phyloP scores from a whole-genome alignment of 2,113 vertebrate genomes.

The Psittacus erithacus region DNA sequence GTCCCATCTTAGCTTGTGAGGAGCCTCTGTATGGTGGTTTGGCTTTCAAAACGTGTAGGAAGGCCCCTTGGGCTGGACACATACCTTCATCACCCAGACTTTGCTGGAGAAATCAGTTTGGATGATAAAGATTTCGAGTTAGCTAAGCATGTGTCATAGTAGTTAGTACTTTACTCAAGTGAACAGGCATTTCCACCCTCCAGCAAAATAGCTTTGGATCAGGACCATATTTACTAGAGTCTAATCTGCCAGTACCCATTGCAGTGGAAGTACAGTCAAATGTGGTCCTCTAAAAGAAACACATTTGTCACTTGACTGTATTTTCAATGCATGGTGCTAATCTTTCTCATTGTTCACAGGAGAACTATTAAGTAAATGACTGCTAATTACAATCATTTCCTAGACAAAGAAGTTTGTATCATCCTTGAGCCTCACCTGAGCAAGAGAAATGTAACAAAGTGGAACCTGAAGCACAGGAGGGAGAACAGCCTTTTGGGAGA shows the following conservation, averaged over 20 bases:
- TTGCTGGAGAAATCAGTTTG: neutral
- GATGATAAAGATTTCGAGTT: neutral
- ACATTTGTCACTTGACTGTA: neutral
- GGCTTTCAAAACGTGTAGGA: neutral
- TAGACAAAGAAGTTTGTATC: neutral
- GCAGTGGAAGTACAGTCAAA: neutral
- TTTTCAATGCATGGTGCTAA: neutral
- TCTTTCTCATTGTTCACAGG: neutral
- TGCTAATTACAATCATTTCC: conserved; percentile 19
- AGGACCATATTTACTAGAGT: neutral
- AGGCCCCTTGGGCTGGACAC: neutral
- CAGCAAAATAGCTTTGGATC: neutral
- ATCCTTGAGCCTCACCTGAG: too few species aligned
- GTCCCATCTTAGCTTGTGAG: neutral
- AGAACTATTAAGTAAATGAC: conserved; percentile 10
- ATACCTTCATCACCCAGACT: neutral
- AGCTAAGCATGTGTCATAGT: neutral
- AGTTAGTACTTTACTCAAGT: neutral
- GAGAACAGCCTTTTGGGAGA: neutral
- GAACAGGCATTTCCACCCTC: neutral
- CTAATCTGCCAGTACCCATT: neutral
- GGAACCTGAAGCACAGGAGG: neutral
- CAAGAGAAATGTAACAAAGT: neutral
- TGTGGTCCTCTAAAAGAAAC: neutral
- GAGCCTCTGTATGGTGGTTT: neutral